Base-by-base conservation (phyloP, 1,140 invertebrate genomes). In the Aphelinus certus region DNA sequence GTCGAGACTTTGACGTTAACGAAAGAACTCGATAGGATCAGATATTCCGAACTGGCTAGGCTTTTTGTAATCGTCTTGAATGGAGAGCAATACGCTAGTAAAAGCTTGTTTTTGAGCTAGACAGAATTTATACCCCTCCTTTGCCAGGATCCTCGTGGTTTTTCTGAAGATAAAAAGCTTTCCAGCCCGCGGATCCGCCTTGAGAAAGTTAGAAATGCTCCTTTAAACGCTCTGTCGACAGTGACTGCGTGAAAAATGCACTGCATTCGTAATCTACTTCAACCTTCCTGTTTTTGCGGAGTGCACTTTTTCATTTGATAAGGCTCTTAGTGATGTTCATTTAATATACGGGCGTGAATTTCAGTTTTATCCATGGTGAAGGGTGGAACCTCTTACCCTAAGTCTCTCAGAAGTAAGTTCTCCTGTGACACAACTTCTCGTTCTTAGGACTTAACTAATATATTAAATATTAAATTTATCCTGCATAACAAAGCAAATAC, bases 121-220 rank as follows among this genome's bases (percentile, higher is more conserved):
- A 3, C 26, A 57, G 56, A 57, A 57, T 57, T 57, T 57, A 57
- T 57, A 57, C 26, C 4, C 56, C 56, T 10, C 3, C 10, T 57
- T 57, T n/a, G 9, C 5, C 55, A 51, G 71, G 71, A 73, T 73
- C 7, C 58, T 65, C 51, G 71, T 26, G 71, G 71, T 51, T 51
- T 43, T 51, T 1, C 10, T 2, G 62, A 9, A 43, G 67, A 70
- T 70, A 61, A 70, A 70, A 68, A 48, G 9, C 42, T 58, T 58
- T 48, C 26, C 6, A 68, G 47, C 46, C 10, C 26, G 57, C 57
- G 47, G 49, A n/a, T 26, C n/a, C 10, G 26, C 53, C 7, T 55
- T 26, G 26, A 26, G 26, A 26, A 26, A 26, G 26, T 26, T 26
- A 26, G 26, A 26, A 26, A 26, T 26, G 26, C 26, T 26, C 26